Conservation (phyloP, 2,113 vertebrate species). For the Sinosuthora webbiana region DNA sequence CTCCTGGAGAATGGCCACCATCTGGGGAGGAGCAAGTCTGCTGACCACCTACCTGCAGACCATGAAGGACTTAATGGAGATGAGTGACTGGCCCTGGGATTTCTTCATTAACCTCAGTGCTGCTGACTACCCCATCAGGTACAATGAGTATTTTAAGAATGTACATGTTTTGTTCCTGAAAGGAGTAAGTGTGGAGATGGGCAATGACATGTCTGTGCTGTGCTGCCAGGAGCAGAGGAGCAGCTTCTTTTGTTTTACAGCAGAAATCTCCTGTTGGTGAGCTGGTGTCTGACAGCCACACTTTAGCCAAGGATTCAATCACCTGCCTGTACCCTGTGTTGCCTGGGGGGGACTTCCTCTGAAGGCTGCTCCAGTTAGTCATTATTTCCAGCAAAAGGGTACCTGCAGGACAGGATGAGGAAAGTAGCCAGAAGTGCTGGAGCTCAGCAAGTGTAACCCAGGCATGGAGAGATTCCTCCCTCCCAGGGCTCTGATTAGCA, state of each 20-base stretch:
- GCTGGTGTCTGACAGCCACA: background rate
- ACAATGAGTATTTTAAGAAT: background rate
- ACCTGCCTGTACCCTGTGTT: background rate
- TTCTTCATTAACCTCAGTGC: conserved; percentile 99
- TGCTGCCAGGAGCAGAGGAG: background rate
- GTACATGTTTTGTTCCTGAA: background rate
- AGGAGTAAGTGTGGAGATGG: background rate
- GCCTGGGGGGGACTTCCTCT: background rate
- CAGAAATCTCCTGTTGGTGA: background rate
- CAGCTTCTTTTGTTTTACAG: background rate
- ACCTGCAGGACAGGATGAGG: background rate
- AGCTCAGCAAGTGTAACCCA: background rate
- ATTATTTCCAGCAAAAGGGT: background rate
- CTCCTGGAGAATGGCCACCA: conserved; percentile 96
- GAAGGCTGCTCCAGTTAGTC: background rate
- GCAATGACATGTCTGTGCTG: background rate
- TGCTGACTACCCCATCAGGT: conserved; percentile 98
- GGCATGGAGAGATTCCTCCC: background rate
- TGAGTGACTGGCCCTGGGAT: conserved; percentile 97
- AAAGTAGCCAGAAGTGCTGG: background rate
- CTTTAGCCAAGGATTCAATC: background rate
- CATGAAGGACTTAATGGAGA: conserved; percentile 93
- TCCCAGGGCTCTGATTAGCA: background rate
- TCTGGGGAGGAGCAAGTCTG: conserved; percentile 97
- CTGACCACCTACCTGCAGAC: conserved; percentile 93